These are phyloP conservation scores for Rhadina sibilatrix DNA, from an alignment of 2,113 vertebrate genomes.

Conservation along the genomic window DNA sequence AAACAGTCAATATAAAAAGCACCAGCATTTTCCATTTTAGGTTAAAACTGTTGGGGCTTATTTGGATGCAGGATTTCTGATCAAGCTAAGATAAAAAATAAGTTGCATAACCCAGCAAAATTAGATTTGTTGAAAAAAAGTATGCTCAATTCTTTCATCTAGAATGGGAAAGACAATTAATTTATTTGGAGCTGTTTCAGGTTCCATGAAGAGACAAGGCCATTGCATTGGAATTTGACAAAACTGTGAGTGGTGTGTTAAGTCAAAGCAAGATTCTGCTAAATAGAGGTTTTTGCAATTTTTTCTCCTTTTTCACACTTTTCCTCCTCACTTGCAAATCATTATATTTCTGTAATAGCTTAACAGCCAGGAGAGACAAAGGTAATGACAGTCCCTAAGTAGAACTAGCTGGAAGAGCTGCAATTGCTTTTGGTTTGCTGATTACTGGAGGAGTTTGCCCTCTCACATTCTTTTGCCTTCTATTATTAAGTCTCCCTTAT, in stretches of 20 bases:
- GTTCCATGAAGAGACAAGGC: not conserved
- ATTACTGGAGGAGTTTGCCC: not conserved
- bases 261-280: not conserved
- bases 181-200: not conserved
- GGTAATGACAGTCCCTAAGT: not conserved
- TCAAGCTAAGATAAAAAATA: not conserved
- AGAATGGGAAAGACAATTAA: not conserved
- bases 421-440: slow-evolving; percentile 6
- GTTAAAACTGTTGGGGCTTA: not conserved
- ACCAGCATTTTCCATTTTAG: not conserved
- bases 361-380: not conserved
- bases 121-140: not conserved
- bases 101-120: not conserved
- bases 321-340: not conserved
- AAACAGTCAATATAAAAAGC: not conserved
- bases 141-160: not conserved
- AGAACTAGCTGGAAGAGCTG: slow-evolving; percentile 12
- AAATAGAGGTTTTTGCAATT: not conserved
- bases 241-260: not conserved
- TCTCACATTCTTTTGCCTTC: not conserved
- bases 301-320: not conserved
- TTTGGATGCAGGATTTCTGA: not conserved
- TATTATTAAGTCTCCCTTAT: not conserved
- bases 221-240: not conserved
- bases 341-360: not conserved